Evolutionary conservation across 2,888 invertebrate genomes (phyloP), one percentile per base, ranked within the genome.

Genomic region (Polyploca ridens): DNA sequence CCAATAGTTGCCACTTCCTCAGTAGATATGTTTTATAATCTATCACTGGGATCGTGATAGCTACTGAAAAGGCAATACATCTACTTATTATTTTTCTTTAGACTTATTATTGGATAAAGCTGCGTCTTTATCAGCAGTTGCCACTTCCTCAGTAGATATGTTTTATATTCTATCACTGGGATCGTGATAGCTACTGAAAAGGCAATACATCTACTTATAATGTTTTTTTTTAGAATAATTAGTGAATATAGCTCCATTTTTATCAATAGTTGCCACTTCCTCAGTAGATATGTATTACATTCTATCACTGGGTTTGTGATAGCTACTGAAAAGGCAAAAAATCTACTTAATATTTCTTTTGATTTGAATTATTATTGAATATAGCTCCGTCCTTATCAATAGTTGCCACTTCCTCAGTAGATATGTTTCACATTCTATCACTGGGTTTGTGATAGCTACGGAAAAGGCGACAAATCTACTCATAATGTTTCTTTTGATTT

Each of bases 81-180:
- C n/a, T n/a, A n/a, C n/a, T n/a, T n/a, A n/a, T n/a, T n/a, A n/a
- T n/a, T n/a, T n/a, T n/a, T n/a, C n/a, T n/a, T n/a, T n/a, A n/a
- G n/a, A n/a, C n/a, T n/a, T n/a, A n/a, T n/a, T n/a, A n/a, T n/a
- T n/a, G n/a, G n/a, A n/a, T n/a, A n/a, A n/a, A n/a, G n/a, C n/a
- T n/a, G n/a, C n/a, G n/a, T n/a, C 16, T 7, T 16, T 49, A 49
- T 49, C 49, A 60, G 35, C 19, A 64, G 65, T 62, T 61, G 63
- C 57, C 65, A 64, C 64, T 61, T 5, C 11, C 62, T 54, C 19
- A 41, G 44, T 41, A 61, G 61, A 46, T 69, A 76, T 62, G 69
- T 69, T 62, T 11, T 3, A 16, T 33, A 64, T 66, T 72, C 71
- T 76, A 69, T 74, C 76, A 75, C 76, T 76, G 72, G 73, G 69